Percentiles rank a stretch among this genome's conserved stretches.
Evolutionary conservation across 2,113 vertebrate species (phyloP).

Genomic region (Notothenia coriiceps): DNA sequence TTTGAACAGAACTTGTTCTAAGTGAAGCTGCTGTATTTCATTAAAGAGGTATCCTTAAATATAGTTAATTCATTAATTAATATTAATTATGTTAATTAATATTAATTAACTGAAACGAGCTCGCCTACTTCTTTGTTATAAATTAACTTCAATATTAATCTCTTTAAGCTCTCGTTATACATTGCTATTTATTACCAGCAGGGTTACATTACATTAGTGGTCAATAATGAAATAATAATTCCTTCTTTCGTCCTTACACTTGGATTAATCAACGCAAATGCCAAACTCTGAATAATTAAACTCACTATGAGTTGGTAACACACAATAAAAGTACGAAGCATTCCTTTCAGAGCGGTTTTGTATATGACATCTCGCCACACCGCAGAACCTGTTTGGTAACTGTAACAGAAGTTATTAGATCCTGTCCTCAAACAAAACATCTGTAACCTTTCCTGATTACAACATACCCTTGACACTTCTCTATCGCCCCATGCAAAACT

Average conservation of each 20-base stretch:
- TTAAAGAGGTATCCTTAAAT: conserved; percentile 68
- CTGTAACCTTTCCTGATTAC: conserved; percentile 49
- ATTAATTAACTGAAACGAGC: conserved; percentile 70
- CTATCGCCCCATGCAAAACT: conserved; percentile 52
- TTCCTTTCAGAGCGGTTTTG: conserved; percentile 41
- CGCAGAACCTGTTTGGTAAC: conserved; percentile 59
- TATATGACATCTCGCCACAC: conserved; percentile 14
- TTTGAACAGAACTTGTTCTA: conserved; percentile 38
- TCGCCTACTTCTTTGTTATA: conserved; percentile 62
- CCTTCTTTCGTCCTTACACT: not conserved
- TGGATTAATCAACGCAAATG: conserved; percentile 24
- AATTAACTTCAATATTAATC: conserved; percentile 72
- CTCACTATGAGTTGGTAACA: not conserved
- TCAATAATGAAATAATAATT: conserved; percentile 47
- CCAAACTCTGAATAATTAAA: conserved; percentile 18
- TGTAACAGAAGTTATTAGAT: conserved; percentile 50
- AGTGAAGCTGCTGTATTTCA: conserved; percentile 46
- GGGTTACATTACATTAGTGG: conserved; percentile 46
- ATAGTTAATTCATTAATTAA: conserved; percentile 74
- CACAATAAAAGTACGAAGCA: not conserved
- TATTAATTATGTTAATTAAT: conserved; percentile 77
- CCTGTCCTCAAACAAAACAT: conserved; percentile 39
- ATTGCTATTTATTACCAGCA: conserved; percentile 50
- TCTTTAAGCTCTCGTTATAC: conserved; percentile 69
- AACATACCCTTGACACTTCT: conserved; percentile 43